Percentiles rank a stretch among this genome's conserved stretches.
phyloP scores from a whole-genome alignment of 2,888 invertebrate genomes.

The Pristionchus fissidentatus region DNA sequence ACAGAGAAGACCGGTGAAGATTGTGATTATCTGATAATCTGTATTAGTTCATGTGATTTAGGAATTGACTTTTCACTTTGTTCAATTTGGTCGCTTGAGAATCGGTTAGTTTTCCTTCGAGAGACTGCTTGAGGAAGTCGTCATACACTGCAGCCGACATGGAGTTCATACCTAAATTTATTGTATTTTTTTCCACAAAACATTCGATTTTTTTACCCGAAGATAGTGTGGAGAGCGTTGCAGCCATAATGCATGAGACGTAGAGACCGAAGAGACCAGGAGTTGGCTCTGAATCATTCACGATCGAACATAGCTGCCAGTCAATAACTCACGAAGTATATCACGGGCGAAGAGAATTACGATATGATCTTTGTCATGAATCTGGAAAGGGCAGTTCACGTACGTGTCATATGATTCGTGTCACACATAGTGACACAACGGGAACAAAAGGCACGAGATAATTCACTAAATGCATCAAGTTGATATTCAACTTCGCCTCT shows the following conservation, averaged over 20 bases:
- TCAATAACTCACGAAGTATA: conserved; percentile 61
- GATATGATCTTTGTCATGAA: conserved; percentile 67
- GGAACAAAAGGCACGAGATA: too few relatives aligned
- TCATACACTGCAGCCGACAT: conserved; percentile 72
- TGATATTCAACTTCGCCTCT: neutral
- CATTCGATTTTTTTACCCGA: conserved; percentile 50
- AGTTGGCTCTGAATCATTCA: conserved; percentile 58
- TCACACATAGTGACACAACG: too few relatives aligned
- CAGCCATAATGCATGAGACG: conserved; percentile 69
- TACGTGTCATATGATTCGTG: too few relatives aligned
- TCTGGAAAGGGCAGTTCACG: conserved; percentile 38
- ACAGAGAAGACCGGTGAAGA: conserved; percentile 57
- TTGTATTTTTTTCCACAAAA: neutral
- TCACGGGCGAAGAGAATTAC: conserved; percentile 66
- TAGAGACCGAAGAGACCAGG: conserved; percentile 71
- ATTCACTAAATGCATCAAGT: neutral
- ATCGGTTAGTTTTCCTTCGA: conserved; percentile 55
- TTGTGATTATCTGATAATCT: conserved; percentile 43
- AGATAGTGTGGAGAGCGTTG: conserved; percentile 70
- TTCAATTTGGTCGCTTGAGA: conserved; percentile 14
- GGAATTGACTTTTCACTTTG: neutral
- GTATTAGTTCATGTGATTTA: neutral
- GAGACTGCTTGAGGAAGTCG: conserved; percentile 65
- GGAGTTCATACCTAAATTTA: conserved; percentile 62
- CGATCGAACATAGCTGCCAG: neutral